These are phyloP conservation scores for Elysia crispata DNA, from an alignment of 2,888 invertebrate species.

Conservation along the genomic window DNA sequence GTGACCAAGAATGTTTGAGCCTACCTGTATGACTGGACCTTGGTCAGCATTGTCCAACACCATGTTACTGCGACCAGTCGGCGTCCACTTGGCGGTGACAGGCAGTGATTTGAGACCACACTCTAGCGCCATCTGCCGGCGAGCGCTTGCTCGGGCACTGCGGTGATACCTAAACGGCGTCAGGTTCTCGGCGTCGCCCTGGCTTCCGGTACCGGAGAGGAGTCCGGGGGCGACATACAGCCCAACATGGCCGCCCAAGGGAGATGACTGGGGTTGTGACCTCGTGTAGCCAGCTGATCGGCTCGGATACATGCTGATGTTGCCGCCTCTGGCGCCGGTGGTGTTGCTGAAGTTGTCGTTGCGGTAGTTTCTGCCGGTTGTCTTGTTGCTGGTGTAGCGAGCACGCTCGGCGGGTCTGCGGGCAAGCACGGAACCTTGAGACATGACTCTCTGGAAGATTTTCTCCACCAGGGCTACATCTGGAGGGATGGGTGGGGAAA, in stretches of 20 bases:
- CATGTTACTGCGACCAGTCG: constrained; percentile 2
- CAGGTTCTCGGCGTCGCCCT: not conserved
- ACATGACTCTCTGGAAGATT: constrained; percentile 24
- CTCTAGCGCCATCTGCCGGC: constrained; percentile 25
- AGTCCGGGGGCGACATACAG: not conserved
- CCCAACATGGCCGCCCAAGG: not conserved
- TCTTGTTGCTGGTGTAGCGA: too few species aligned
- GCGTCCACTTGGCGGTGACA: constrained; percentile 25
- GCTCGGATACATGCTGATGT: too few species aligned
- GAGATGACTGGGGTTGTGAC: too few species aligned
- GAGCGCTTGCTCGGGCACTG: not conserved
- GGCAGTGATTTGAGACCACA: constrained; percentile 29
- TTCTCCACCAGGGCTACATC: constrained; percentile 10
- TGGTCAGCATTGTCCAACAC: not conserved
- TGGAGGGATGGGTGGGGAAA: too few species aligned
- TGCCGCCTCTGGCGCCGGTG: not conserved
- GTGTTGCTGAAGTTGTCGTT: not conserved
- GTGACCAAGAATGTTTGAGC: not conserved
- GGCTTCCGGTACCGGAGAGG: too few species aligned
- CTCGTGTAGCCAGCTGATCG: too few species aligned
- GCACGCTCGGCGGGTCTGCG: too few species aligned
- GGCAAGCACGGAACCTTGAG: constrained; percentile 6
- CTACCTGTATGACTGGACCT: constrained; percentile 23
- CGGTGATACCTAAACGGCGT: constrained; percentile 12
- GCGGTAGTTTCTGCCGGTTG: not conserved